A percentile compares a stretch with the other conserved stretches of the same genome.
phyloP scores from a whole-genome alignment of 1,140 invertebrate genomes.

The Sipha flava region DNA sequence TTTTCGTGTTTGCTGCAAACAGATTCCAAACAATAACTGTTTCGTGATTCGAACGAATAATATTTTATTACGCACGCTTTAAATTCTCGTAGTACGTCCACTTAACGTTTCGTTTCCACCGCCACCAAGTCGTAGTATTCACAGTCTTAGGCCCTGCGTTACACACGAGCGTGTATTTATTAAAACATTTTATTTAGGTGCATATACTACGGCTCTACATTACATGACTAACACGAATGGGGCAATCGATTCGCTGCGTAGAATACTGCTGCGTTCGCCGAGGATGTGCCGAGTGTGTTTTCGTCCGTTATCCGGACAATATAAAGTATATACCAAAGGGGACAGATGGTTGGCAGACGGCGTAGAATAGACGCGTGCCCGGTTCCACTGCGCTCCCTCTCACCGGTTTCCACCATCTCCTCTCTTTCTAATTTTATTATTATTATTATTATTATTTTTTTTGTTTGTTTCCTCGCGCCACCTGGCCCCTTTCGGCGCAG shows the following conservation, averaged over 20 bases:
- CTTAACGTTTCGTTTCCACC: no score
- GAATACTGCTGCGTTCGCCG: not conserved
- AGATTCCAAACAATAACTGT: no score
- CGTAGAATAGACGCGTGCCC: conserved; percentile 12
- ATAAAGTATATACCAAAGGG: not conserved
- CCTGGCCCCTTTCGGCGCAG: conserved; percentile 1
- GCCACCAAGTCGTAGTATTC: no score
- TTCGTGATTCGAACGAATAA: no score
- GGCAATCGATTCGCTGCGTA: not conserved
- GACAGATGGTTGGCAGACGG: conserved; percentile 27
- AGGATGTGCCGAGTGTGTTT: not conserved
- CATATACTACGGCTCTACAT: no score
- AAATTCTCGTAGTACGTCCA: no score
- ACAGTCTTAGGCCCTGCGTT: no score
- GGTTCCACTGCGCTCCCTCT: not conserved
- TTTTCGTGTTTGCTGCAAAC: no score
- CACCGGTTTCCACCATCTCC: not conserved
- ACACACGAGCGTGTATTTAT: no score
- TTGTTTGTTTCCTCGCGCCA: conserved; percentile 1
- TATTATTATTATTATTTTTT: not conserved
- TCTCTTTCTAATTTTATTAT: not conserved
- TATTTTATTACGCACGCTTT: no score
- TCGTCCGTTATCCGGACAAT: conserved; percentile 4
- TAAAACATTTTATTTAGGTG: no score
- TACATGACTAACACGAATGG: no score